Base-by-base conservation (phyloP, 2,113 vertebrate species). In the Pteropus alecto region DNA sequence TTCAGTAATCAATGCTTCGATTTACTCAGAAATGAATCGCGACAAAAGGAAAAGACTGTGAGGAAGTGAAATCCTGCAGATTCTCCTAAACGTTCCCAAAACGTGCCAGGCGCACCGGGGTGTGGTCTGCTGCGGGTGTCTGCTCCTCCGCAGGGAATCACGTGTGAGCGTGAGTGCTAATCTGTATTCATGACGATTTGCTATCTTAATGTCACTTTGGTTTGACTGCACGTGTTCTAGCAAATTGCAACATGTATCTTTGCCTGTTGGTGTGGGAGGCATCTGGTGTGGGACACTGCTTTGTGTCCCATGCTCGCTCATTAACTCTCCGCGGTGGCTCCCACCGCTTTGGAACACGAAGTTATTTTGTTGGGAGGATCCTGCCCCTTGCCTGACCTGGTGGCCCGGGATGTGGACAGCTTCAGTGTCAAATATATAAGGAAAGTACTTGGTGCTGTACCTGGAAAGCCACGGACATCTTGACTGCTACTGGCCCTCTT, bases 271-370 rank as follows among this genome's bases (percentile, higher is more conserved):
- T 41, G 65, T 12, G 74, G 6, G 71, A 48, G 54, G 70, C n/a
- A 7, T 61, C 51, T 19, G 38, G 68, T 41, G 56, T 70, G 22
- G 41, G 56, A 60, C 4, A 30, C 77, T 73, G 0, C 60, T 96
- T 97, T 85, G 60, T 35, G 54, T 6, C 71, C 26, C 63, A 13
- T 46, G 46, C 46, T 46, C 7, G 58, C 70, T 97, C 0, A 0
- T 91, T 96, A 97, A 94, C 74, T 95, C 11, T 24, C 71, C 46
- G 70, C 77, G 74, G 63, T 14, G 85, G 41, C 35, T 97, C 21
- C 51, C 0, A 38, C 4, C 35, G 7, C 28, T 70, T 56, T 85
- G 61, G 35, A 95, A 95, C 94, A 94, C 46, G 14, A 84, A 41
- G 91, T 85, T 79, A 90, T 14, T 54, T 73, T 46, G 81, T 9